Base-by-base conservation (phyloP, 92 coral and sea anemone species). In the Bergia puertoricense region DNA sequence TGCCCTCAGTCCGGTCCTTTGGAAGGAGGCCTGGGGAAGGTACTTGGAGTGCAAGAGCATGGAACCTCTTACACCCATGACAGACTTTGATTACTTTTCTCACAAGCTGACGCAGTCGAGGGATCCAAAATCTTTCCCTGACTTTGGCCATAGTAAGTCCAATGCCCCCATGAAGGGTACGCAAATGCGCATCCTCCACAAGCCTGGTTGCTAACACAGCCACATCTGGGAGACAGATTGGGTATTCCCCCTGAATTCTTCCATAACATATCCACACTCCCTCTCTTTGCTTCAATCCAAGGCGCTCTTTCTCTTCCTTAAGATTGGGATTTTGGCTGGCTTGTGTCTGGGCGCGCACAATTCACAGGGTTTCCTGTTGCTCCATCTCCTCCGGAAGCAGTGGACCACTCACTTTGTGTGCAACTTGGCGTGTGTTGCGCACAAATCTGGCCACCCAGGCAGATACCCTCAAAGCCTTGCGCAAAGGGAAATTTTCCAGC, bases 21-120 rank as follows among this genome's bases (percentile, higher is more conserved):
- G 30, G 30, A 30, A 30, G 30, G 30, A 30, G 30, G 30, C 30
- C 30, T 30, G 30, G 30, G 30, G 30, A 30, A 30, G 30, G 30
- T 30, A 30, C 30, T 30, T 30, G 30, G 30, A 30, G 30, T 30
- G 30, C 30, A 18, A 44, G 59, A 4, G 81, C 81, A n/a, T 77
- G 57, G 51, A 77, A 77, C 43, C 81, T 77, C 36, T 46, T 20
- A 23, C 81, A 77, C 62, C 81, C 62, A 14, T 77, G 20, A 45
- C 81, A 77, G 23, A 14, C 36, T 23, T 77, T 77, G 37, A 76
- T 45, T 0, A 46, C 37, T 10, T 77, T 77, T 18, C 39, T 77
- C 30, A 30, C 30, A 30, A 30, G 30, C 30, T 30, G 30, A 30
- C 30, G 30, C 30, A 30, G 30, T 30, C 30, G 30, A 30, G 30